phyloP scores from a whole-genome alignment of 2,797 vertebrate genomes.

The Eulemur rubriventer region DNA sequence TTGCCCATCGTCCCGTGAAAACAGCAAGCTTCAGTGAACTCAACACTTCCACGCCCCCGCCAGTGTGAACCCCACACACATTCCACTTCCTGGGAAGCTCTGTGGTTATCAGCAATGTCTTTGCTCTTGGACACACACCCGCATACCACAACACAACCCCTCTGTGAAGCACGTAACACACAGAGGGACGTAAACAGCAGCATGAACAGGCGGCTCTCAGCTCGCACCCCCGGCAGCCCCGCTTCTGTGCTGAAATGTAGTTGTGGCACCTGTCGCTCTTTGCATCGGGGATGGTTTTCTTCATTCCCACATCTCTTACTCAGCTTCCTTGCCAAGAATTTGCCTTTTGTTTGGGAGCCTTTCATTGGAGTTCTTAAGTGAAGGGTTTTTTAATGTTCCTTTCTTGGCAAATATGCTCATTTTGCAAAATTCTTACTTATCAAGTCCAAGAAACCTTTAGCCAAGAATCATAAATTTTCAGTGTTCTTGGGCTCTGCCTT shows the following conservation, averaged over 20 bases:
- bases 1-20: neutral
- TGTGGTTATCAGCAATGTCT: neutral
- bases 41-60: neutral
- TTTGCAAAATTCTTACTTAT: slow-evolving; percentile 29
- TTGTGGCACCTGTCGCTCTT: neutral
- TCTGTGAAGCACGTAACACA: neutral
- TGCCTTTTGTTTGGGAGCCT: neutral
- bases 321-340: neutral
- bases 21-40: neutral
- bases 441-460: neutral
- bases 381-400: slow-evolving; percentile 12
- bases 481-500: neutral
- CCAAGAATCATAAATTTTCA: neutral
- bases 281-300: neutral
- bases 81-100: neutral
- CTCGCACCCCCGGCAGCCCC: neutral
- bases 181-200: neutral
- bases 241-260: neutral
- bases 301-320: neutral
- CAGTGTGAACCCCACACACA: neutral
- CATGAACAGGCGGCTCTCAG: neutral
- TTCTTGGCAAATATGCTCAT: neutral
- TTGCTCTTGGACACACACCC: neutral
- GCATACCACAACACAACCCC: neutral
- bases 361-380: neutral